Base-by-base conservation (phyloP, 2,888 invertebrate genomes). In the Lacanobia oleracea region DNA sequence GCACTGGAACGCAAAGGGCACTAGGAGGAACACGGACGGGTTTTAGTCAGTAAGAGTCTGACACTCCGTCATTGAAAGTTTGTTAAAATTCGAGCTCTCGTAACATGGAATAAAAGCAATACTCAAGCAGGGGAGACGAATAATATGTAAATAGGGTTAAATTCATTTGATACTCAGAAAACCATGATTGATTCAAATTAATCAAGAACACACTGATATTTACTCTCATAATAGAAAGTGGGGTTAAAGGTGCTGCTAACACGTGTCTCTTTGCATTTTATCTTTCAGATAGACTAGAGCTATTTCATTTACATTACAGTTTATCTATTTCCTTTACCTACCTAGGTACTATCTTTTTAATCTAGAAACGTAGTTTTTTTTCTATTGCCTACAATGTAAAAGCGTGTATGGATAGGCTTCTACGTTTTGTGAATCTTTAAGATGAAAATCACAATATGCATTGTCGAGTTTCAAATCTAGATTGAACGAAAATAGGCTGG, bases 251-350 rank as follows among this genome's bases (percentile, higher is more conserved):
- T 71, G n/a, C 8, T n/a, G 9, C 27, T 12, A n/a, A 85, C 82
- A 82, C 85, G 82, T 77, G 82, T 72, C 23, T 23, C 40, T 54
- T 51, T 56, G 61, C 56, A 72, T 69, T 64, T 57, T n/a, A 53
- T 75, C 62, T 61, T 68, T 57, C 48, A 62, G 45, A 62, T 43
- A 82, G 33, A 62, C 51, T 37, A 66, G 12, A 50, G 23, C 14
- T 70, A 64, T 56, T 51, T 43, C 21, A 50, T 66, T 62, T 48
- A 21, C 43, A 75, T 61, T 45, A 51, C 37, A 60, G 65, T 37
- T 61, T 63, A 45, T 64, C 63, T 68, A 76, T 66, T 75, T 61
- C 6, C 60, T 57, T n/a, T 43, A 1, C 40, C 27, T 27, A 27
- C 27, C 27, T 27, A n/a, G n/a, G 1, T 6, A n/a, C 51, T 74